Evolutionary conservation across 2,113 vertebrate species (phyloP), one percentile per base, ranked within the genome.

Genomic region (Ia io): DNA sequence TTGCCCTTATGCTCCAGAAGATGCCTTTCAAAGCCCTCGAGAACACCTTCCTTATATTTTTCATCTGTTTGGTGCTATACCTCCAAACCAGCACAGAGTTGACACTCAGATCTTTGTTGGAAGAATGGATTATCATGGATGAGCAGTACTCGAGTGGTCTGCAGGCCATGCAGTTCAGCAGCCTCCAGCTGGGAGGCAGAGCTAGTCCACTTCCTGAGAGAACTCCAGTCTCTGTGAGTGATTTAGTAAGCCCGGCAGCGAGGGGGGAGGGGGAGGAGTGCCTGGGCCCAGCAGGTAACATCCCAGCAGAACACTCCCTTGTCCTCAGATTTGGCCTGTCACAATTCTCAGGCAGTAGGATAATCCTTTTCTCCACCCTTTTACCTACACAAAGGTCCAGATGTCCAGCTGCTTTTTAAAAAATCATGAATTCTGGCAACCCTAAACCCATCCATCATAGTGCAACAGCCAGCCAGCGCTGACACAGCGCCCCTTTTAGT

Each of bases 381-480:
- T 51, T 51, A 84, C 35, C 35, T 83, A 93, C 20, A 53, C 42
- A 74, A 77, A 92, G 37, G 44, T 77, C 73, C 84, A 94, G 84
- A 51, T 80, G 70, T 70, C 65, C 79, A 80, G 84, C 65, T 94
- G 84, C 42, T 91, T 56, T 51, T 73, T 69, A 63, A 70, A 63
- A 83, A 78, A 2, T 40, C 23, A 16, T 47, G 40, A n/a, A 47
- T 63, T 80, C 78, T 51, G 40, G 65, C 65, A 73, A 49, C 32
- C 32, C 53, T 18, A 16, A 76, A 74, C 32, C 71, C 42, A 16
- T 25, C 84, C 59, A 80, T 47, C 70, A 86, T 12, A 90, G 40
- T 37, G 69, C 59, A 93, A 44, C 65, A 87, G 84, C 63, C 71
- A 53, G 25, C 65, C 65, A 61, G 74, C n/a, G 28, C 76, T n/a